phyloP scores from a whole-genome alignment of 2,797 vertebrate species.

The Spheniscus humboldti region DNA sequence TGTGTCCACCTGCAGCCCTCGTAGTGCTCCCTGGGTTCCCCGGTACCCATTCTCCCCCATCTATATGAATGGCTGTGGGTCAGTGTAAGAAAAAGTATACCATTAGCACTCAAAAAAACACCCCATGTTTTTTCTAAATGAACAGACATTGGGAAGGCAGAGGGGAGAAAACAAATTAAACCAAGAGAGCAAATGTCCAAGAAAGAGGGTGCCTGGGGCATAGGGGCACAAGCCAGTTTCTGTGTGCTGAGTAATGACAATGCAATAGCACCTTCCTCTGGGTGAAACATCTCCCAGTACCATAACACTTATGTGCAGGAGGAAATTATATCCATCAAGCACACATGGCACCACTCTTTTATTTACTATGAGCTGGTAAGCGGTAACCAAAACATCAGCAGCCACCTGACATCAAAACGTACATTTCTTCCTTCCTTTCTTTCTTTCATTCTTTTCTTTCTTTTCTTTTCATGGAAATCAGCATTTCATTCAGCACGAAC shows the following conservation, averaged over 20 bases:
- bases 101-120: background rate
- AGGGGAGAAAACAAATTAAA: background rate
- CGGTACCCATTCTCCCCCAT: background rate
- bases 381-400: constrained; percentile 16
- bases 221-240: background rate
- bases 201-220: background rate
- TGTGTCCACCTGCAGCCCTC: background rate
- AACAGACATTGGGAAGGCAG: background rate
- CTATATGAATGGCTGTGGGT: background rate
- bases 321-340: background rate
- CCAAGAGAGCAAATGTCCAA: background rate
- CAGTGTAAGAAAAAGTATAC: background rate
- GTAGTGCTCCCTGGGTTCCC: background rate
- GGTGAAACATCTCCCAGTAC: background rate
- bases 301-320: background rate
- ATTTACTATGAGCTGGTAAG: background rate
- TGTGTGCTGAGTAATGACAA: background rate
- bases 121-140: background rate
- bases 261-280: background rate
- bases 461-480: constrained; percentile 65
- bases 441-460: background rate
- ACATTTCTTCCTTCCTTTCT: background rate
- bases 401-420: constrained; percentile 24
- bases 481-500: constrained; percentile 40
- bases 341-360: background rate